A percentile compares a stretch with the other conserved stretches of the same genome.
phyloP scores from a whole-genome alignment of 2,113 vertebrate species.

The Alexandromys fortis region DNA sequence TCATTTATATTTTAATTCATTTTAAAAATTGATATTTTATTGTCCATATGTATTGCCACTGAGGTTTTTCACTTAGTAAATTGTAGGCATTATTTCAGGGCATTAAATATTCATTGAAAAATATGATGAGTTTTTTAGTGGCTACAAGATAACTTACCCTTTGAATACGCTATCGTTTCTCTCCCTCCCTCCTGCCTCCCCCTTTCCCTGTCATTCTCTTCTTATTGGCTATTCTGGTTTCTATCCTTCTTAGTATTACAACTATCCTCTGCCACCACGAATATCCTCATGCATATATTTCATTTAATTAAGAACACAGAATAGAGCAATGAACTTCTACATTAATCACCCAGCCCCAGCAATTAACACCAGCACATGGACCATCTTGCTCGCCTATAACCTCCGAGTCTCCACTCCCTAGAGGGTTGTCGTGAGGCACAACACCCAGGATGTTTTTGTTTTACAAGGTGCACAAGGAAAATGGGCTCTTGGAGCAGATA shows the following conservation, averaged over 20 bases:
- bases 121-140: conserved; percentile 27
- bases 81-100: conserved; percentile 36
- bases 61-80: conserved; percentile 49
- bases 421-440: background rate
- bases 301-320: conserved; percentile 52
- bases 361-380: background rate
- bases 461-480: background rate
- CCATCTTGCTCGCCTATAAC: background rate
- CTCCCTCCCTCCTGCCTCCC: background rate
- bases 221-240: conserved; percentile 3
- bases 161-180: conserved; percentile 17
- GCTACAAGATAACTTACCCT: conserved; percentile 35
- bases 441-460: background rate
- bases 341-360: background rate
- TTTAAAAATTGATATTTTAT: conserved; percentile 31
- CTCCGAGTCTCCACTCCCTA: background rate
- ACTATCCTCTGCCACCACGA: background rate
- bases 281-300: background rate
- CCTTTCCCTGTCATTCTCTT: background rate
- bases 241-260: conserved; percentile 5
- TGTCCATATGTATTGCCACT: background rate
- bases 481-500: background rate
- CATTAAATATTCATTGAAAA: conserved; percentile 64
- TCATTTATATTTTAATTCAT: conserved; percentile 43
- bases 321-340: background rate